Evolutionary conservation across 2,888 invertebrate genomes (phyloP).

Genomic region (Patella caerulea): DNA sequence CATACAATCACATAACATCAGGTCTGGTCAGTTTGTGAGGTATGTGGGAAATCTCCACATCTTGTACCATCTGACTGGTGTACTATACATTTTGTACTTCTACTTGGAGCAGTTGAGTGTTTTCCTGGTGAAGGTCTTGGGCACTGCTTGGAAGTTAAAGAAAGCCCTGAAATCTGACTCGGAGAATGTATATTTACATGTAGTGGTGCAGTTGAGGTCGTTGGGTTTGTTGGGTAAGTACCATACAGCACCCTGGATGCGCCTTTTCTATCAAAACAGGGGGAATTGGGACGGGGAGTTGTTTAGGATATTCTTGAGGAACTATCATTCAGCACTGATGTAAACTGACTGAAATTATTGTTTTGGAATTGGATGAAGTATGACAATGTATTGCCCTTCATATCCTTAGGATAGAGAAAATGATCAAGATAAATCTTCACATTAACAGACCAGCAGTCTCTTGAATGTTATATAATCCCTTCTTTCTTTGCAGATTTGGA

Average conservation of each 20-base stretch:
- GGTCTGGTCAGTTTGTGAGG: background rate
- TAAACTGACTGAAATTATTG: too few relatives aligned
- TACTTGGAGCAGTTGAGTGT: background rate
- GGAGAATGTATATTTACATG: background rate
- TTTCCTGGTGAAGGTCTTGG: background rate
- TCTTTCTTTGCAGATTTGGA: background rate
- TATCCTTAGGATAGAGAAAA: background rate
- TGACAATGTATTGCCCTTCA: background rate
- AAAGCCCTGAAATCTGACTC: background rate
- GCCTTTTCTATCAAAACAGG: constrained; percentile 6
- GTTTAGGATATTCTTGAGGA: background rate
- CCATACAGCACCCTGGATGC: constrained; percentile 4
- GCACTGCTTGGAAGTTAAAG: constrained; percentile 4
- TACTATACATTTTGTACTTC: constrained; percentile 3
- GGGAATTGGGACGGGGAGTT: background rate
- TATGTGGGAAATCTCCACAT: background rate
- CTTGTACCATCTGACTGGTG: background rate
- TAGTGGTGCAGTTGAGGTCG: background rate
- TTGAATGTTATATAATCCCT: background rate
- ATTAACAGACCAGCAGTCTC: background rate
- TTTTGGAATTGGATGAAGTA: too few relatives aligned
- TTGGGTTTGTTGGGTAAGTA: background rate
- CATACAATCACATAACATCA: background rate
- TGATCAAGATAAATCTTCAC: background rate
- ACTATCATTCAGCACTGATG: too few relatives aligned